These are phyloP conservation scores for Philhelius pedissequus DNA, from an alignment of 2,888 invertebrate species.

Conservation along the genomic window DNA sequence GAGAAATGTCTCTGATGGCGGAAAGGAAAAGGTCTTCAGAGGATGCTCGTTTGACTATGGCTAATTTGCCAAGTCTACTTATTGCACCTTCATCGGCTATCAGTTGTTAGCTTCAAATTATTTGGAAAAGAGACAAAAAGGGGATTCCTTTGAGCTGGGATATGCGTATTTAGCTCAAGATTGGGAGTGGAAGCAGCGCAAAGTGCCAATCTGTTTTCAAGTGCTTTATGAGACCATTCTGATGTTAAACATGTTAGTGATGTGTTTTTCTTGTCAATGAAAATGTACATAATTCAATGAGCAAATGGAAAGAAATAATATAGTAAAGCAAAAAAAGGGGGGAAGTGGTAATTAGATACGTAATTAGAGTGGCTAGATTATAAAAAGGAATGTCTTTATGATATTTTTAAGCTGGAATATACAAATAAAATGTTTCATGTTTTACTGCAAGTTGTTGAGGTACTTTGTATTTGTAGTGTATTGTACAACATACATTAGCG, in stretches of 20 bases:
- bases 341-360: not conserved
- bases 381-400: not conserved
- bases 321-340: not conserved
- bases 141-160: not conserved
- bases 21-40: constrained; percentile 14
- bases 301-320: not conserved
- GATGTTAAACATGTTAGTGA: constrained; percentile 66
- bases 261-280: constrained; percentile 33
- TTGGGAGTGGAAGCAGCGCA: constrained; percentile 61
- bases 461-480: too few relatives aligned
- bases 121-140: not conserved
- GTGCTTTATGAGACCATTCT: constrained; percentile 71
- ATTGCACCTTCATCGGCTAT: constrained; percentile 20
- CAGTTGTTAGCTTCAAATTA: constrained; percentile 14
- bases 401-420: not conserved
- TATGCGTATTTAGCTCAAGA: not conserved
- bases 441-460: too few relatives aligned
- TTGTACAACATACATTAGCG: too few relatives aligned
- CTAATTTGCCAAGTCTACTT: constrained; percentile 58
- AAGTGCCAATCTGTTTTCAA: constrained; percentile 71
- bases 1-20: constrained; percentile 18
- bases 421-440: too few relatives aligned
- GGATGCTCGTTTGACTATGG: constrained; percentile 47
- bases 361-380: not conserved
- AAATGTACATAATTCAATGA: constrained; percentile 41